Conservation (phyloP, 2,888 invertebrate genomes). For the Hypomecis atomaria region DNA sequence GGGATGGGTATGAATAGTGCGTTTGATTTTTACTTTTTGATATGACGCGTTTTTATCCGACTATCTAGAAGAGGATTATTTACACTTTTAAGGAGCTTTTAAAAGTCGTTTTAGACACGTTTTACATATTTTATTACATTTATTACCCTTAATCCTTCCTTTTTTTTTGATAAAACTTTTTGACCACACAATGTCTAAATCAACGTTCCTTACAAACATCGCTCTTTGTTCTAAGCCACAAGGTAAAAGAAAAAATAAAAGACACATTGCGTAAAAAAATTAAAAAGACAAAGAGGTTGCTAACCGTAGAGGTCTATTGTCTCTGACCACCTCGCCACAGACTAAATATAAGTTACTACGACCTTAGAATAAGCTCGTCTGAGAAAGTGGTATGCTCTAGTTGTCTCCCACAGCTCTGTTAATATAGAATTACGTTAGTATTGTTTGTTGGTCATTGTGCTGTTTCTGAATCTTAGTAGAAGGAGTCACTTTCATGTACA, state of each 20-base stretch:
- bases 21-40: background rate
- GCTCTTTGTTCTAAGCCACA: constrained; percentile 25
- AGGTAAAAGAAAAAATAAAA: constrained; percentile 24
- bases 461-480: constrained; percentile 76
- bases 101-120: no score
- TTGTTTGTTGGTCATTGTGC: constrained; percentile 59
- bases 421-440: constrained; percentile 65
- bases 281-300: constrained; percentile 30
- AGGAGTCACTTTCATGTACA: constrained; percentile 71
- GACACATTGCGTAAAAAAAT: constrained; percentile 24
- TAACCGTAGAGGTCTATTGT: constrained; percentile 32
- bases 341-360: constrained; percentile 7
- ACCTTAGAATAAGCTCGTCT: constrained; percentile 41
- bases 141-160: background rate
- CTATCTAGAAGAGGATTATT: no score
- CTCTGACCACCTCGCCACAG: constrained; percentile 21
- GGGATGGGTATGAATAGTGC: constrained; percentile 3
- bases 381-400: constrained; percentile 67
- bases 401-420: constrained; percentile 62
- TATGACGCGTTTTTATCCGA: background rate
- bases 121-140: no score
- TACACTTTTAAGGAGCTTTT: no score
- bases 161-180: constrained; percentile 6
- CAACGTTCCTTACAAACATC: constrained; percentile 17
- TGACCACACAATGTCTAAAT: constrained; percentile 17